Percentiles rank a stretch among this genome's conserved stretches.
Evolutionary conservation across 2,797 vertebrate genomes (phyloP).

Genomic region (Phataginus tricuspis): DNA sequence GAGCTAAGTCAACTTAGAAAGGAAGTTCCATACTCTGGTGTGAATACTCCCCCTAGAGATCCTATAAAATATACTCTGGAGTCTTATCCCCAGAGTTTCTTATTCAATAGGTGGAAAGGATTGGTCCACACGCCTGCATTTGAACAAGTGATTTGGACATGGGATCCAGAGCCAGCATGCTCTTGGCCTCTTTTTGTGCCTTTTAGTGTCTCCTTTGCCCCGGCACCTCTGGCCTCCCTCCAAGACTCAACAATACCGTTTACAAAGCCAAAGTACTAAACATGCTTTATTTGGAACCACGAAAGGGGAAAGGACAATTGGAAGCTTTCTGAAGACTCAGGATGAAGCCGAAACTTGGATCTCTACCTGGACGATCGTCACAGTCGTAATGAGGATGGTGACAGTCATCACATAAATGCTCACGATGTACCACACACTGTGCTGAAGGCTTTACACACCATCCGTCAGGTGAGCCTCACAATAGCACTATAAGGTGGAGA

Average conservation of each 20-base stretch:
- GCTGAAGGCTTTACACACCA: not conserved
- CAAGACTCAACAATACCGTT: not conserved
- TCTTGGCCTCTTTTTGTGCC: not conserved
- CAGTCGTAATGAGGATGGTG: not conserved
- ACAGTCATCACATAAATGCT: not conserved
- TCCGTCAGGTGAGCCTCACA: not conserved
- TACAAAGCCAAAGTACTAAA: not conserved
- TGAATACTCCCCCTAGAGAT: not conserved
- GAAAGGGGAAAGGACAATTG: not conserved
- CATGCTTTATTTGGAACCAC: not conserved
- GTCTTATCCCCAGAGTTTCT: not conserved
- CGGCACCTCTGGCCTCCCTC: too few relatives aligned
- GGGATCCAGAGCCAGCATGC: fast-evolving
- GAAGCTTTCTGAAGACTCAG: not conserved
- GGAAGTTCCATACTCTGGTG: not conserved
- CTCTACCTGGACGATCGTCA: not conserved
- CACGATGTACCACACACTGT: not conserved
- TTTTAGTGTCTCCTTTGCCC: not conserved
- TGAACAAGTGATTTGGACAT: not conserved
- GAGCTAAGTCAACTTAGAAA: not conserved
- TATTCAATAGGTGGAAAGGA: not conserved
- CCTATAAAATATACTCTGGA: not conserved
- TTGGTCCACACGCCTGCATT: not conserved
- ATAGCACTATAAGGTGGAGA: not conserved
- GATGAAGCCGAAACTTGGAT: not conserved